A percentile compares a stretch with the other conserved stretches of the same genome.
Conservation (phyloP, 1,140 invertebrate species). For the Ips nitidus region DNA sequence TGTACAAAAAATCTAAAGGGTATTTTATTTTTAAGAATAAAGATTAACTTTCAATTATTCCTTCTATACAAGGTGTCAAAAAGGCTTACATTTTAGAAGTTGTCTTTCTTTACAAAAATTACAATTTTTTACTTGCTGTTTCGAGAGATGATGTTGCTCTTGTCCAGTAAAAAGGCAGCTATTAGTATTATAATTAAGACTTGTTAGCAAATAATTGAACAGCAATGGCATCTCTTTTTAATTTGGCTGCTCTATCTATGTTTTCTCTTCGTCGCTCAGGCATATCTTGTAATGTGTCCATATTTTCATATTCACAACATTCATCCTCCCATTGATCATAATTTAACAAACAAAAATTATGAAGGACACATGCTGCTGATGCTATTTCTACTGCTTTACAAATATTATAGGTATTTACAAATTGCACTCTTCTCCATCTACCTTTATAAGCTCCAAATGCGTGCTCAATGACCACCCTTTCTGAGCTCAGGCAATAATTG, state of each 20-base stretch:
- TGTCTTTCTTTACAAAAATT: too few relatives aligned
- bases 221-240: neutral
- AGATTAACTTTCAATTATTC: too few relatives aligned
- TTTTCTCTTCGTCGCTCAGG: neutral
- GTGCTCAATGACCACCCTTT: constrained; percentile 28
- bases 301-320: neutral
- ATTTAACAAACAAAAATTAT: constrained; percentile 33
- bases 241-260: neutral
- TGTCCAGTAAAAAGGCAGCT: too few relatives aligned
- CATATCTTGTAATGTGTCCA: neutral
- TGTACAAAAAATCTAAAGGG: too few relatives aligned
- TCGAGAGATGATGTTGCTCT: too few relatives aligned
- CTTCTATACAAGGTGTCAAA: too few relatives aligned
- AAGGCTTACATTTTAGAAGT: too few relatives aligned
- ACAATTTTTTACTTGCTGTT: too few relatives aligned
- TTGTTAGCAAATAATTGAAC: too few relatives aligned
- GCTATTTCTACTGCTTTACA: constrained; percentile 27
- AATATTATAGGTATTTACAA: constrained; percentile 26
- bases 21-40: too few relatives aligned
- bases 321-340: constrained; percentile 23
- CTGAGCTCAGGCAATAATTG: constrained; percentile 27
- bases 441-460: constrained; percentile 23
- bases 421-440: constrained; percentile 26
- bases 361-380: constrained; percentile 27
- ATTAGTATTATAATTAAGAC: too few relatives aligned